Conservation (phyloP, 37 sponge, comb jelly and placozoan species). For the Eunapius fragilis region DNA sequence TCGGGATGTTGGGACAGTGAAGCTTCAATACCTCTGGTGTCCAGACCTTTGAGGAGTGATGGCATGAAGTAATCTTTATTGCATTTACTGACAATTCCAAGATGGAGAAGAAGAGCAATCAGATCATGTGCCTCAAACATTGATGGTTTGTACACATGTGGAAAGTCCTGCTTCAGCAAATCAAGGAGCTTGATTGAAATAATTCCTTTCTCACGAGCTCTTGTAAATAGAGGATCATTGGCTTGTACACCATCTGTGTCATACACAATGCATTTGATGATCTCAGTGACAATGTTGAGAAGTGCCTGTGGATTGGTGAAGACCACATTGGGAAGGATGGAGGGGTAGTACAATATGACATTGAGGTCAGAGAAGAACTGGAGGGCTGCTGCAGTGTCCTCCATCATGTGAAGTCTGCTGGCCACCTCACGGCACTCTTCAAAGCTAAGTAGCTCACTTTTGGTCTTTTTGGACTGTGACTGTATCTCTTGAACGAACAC, state of each 20-base stretch:
- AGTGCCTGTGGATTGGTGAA: neutral
- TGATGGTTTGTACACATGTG: neutral
- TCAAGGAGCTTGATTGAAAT: neutral
- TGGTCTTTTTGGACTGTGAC: neutral
- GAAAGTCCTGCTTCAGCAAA: neutral
- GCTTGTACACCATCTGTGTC: neutral
- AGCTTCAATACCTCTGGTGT: neutral
- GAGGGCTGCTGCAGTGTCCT: neutral
- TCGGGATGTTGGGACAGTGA: neutral
- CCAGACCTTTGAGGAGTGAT: neutral
- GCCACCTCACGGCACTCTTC: neutral
- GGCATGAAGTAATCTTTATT: neutral
- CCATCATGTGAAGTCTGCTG: neutral
- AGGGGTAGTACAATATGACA: neutral
- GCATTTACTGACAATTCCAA: slow-evolving; percentile 4
- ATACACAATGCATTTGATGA: neutral
- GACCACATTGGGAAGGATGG: neutral
- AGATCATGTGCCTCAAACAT: neutral
- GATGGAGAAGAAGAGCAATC: neutral
- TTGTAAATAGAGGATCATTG: neutral
- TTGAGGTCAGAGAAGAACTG: neutral
- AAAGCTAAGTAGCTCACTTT: neutral
- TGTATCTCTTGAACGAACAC: neutral
- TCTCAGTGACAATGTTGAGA: neutral
- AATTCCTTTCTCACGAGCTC: neutral